Conservation (phyloP, 2,888 invertebrate genomes). For the Apotomis turbidana region DNA sequence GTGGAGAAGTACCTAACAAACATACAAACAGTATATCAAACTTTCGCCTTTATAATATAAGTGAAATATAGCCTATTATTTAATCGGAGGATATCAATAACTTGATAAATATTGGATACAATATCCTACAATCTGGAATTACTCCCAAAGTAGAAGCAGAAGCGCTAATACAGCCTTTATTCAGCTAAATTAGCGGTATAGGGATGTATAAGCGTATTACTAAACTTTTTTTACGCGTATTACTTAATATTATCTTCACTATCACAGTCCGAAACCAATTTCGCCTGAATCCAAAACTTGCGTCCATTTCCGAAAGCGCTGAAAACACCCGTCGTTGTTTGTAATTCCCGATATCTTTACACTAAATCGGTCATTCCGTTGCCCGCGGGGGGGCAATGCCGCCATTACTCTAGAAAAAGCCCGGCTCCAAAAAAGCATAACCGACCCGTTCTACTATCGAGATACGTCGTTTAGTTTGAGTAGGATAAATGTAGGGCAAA, state of each 20-base stretch:
- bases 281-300: conserved; percentile 3
- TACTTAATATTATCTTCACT: not conserved
- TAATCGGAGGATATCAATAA: no score
- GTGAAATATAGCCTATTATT: no score
- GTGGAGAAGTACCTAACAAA: no score
- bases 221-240: no score
- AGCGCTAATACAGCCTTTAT: no score
- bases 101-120: no score
- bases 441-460: not conserved
- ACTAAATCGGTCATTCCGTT: conserved; percentile 36
- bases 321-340: conserved; percentile 19
- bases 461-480: not conserved
- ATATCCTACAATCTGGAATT: no score
- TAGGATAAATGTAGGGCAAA: conserved; percentile 31
- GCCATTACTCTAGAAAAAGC: not conserved
- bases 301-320: conserved; percentile 13
- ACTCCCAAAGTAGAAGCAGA: no score
- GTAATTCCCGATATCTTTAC: conserved; percentile 36
- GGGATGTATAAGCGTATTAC: no score
- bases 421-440: not conserved
- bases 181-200: no score
- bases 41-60: no score
- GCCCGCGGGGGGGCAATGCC: conserved; percentile 25
- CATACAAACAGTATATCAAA: no score
- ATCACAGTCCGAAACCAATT: not conserved